These are phyloP conservation scores for Drosophila yakuba DNA, from an alignment of 1,140 invertebrate species.

Conservation along the genomic window DNA sequence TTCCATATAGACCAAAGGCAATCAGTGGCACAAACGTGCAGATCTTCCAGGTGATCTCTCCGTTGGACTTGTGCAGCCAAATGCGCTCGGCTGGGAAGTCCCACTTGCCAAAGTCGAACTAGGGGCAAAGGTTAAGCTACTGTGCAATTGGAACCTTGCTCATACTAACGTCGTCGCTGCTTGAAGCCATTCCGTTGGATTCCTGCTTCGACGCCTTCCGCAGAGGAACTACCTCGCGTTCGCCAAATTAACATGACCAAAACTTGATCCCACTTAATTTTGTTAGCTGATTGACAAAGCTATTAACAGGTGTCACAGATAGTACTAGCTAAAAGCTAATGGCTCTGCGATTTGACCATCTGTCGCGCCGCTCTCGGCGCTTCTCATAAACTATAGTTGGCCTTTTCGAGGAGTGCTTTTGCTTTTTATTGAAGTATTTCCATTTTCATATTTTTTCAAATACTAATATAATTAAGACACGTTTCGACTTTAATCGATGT, in stretches of 20 bases:
- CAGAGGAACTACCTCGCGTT: slow-evolving; percentile 35
- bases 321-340: slow-evolving; percentile 61
- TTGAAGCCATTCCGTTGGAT: slow-evolving; percentile 36
- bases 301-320: slow-evolving; percentile 73
- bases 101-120: slow-evolving; percentile 77
- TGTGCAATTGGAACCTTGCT: neutral
- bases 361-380: slow-evolving; percentile 19
- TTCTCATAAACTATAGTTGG: slow-evolving; percentile 1
- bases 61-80: slow-evolving; percentile 87
- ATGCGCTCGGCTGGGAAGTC: slow-evolving; percentile 85
- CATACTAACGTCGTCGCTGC: slow-evolving; percentile 31
- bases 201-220: slow-evolving; percentile 14
- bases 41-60: slow-evolving; percentile 88
- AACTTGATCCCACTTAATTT: slow-evolving; percentile 57
- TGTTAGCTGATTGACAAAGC: slow-evolving; percentile 70
- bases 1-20: slow-evolving; percentile 89
- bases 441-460: neutral
- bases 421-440: slow-evolving; percentile 24
- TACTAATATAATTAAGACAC: slow-evolving; percentile 23
- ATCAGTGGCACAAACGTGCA: slow-evolving; percentile 87
- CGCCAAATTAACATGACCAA: slow-evolving; percentile 59
- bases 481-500: slow-evolving; percentile 63
- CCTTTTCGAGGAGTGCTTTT: neutral
- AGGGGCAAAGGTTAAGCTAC: neutral
- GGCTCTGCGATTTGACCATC: slow-evolving; percentile 15